Evolutionary conservation across 2,888 invertebrate genomes (phyloP).

Genomic region (Nephrotoma flavescens): DNA sequence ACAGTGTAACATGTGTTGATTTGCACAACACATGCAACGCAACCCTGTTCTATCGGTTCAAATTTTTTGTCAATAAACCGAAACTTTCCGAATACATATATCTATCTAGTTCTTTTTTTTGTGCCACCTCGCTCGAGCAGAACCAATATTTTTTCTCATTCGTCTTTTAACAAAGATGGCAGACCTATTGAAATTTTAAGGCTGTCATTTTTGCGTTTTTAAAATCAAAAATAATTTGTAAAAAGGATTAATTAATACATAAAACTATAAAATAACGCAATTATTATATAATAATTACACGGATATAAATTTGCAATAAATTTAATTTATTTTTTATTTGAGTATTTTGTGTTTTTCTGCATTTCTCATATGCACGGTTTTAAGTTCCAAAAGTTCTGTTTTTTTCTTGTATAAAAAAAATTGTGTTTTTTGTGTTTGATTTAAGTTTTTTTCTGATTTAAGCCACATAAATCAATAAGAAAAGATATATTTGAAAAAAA

Average conservation of each 20-base stretch:
- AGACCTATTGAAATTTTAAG: background rate
- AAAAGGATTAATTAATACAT: background rate
- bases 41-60: background rate
- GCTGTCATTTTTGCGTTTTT: slow-evolving; percentile 4
- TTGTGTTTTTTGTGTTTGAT: background rate
- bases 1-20: background rate
- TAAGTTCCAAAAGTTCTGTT: slow-evolving; percentile 38
- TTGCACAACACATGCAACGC: background rate
- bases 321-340: background rate
- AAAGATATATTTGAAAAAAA: background rate
- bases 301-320: slow-evolving; percentile 16
- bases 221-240: background rate
- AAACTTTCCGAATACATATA: background rate
- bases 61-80: background rate
- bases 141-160: background rate
- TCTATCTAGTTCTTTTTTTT: background rate
- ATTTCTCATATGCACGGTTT: slow-evolving; percentile 40
- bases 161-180: background rate
- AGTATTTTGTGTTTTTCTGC: slow-evolving; percentile 24
- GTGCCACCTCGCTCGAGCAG: background rate
- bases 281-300: background rate
- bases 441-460: background rate
- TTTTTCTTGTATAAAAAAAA: background rate
- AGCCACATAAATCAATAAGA: background rate
- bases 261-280: background rate